Evolutionary conservation across 2,888 invertebrate species (phyloP).

Genomic region (Apantesis nais): DNA sequence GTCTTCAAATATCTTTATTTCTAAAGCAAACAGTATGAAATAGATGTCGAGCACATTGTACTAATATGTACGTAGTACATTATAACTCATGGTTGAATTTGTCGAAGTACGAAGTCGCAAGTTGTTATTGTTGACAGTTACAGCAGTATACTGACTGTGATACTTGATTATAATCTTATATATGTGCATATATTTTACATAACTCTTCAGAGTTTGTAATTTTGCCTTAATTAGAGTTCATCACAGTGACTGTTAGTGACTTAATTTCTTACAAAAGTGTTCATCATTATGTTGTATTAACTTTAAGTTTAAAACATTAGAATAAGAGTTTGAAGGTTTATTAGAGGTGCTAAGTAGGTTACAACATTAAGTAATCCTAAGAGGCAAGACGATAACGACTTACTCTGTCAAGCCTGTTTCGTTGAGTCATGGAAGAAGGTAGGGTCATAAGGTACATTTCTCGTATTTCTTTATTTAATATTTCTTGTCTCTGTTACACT

Average conservation of each 20-base stretch:
- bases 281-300: not conserved
- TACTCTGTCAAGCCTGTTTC: constrained; percentile 16
- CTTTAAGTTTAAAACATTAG: not conserved
- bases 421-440: constrained; percentile 7
- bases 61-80: no score
- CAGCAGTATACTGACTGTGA: not conserved
- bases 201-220: not conserved
- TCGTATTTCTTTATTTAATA: constrained; percentile 4
- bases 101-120: no score
- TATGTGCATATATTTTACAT: not conserved
- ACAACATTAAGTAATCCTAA: constrained; percentile 37
- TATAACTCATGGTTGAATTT: no score
- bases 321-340: not conserved
- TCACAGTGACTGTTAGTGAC: not conserved
- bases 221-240: not conserved
- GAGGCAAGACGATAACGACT: constrained; percentile 14
- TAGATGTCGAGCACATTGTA: no score
- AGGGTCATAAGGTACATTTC: not conserved
- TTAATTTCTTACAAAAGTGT: not conserved
- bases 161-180: no score
- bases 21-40: no score
- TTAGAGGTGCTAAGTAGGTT: constrained; percentile 15
- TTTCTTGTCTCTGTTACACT: not conserved
- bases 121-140: not conserved
- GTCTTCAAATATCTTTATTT: no score